Conservation (phyloP, 2,113 vertebrate genomes). For the Corythaeola cristata region DNA sequence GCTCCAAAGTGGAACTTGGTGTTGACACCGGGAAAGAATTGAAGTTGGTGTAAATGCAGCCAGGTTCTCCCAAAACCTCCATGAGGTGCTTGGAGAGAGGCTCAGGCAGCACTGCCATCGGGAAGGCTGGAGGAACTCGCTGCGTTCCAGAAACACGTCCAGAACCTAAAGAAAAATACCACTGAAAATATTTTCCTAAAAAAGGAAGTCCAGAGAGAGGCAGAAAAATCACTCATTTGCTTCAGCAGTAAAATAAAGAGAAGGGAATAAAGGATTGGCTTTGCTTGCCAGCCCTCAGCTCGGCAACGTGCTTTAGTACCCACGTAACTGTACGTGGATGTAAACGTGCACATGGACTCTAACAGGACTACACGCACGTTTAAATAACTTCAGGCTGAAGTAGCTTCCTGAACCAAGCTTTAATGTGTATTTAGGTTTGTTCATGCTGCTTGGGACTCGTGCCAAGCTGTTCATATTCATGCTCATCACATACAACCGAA, state of each 20-base stretch:
- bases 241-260: not conserved
- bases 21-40: not conserved
- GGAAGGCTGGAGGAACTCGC: accelerated
- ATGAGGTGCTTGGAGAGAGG: not conserved
- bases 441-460: not conserved
- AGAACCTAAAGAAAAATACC: not conserved
- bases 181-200: not conserved
- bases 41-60: not conserved
- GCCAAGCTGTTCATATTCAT: not conserved
- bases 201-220: not conserved
- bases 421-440: not conserved
- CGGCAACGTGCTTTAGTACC: not conserved
- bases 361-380: not conserved
- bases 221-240: not conserved
- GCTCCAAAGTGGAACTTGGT: not conserved
- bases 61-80: not conserved
- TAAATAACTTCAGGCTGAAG: not conserved
- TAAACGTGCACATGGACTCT: not conserved
- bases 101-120: accelerated
- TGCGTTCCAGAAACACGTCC: not conserved
- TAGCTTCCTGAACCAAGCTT: not conserved
- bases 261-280: not conserved
- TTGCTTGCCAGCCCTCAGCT: not conserved
- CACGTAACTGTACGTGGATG: accelerated
- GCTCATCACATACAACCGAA: not conserved